Evolutionary conservation across 2,888 invertebrate genomes (phyloP), one percentile per base, ranked within the genome.

Genomic region (Rhagonycha lutea): DNA sequence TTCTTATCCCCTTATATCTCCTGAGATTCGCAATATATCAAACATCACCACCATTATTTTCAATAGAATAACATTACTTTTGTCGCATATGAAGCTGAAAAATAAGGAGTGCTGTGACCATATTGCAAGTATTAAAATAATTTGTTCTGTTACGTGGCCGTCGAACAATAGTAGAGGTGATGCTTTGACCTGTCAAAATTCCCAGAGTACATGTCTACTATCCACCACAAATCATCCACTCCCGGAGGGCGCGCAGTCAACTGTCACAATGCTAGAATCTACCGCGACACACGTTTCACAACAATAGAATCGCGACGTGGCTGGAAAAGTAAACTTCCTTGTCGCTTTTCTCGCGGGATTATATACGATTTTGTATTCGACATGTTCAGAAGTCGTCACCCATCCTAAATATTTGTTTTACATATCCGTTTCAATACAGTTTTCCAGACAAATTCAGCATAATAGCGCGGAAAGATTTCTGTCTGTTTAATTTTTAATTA

Each of bases 221-320:
- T 80, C 83, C 81, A 81, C 82, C 82, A 83, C 83, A 84, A 85
- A 85, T 85, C 84, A 85, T 84, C 83, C 83, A 80, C 77, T 80
- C 85, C 84, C 84, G 80, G 76, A 84, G 84, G 85, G 82, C 82
- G 82, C 74, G 79, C 85, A 85, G 84, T 86, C 87, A 86, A 83
- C 87, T 87, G 87, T 87, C 87, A 86, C 86, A 86, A 83, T 82
- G 84, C 83, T 84, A 85, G 85, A 87, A 86, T 86, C 86, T 84
- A 83, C 83, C 83, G 83, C 85, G 85, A 86, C 86, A 86, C 86
- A 86, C 87, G 87, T 86, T 85, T 85, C 84, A 84, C 85, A 85
- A 86, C 86, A 86, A 88, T 88, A 86, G 87, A 87, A 87, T 87
- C 86, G 84, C 85, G 86, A 87, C 87, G 87, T 88, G 87, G 86